phyloP scores from a whole-genome alignment of 2,888 invertebrate species.

The Oxyscelio sp. region DNA sequence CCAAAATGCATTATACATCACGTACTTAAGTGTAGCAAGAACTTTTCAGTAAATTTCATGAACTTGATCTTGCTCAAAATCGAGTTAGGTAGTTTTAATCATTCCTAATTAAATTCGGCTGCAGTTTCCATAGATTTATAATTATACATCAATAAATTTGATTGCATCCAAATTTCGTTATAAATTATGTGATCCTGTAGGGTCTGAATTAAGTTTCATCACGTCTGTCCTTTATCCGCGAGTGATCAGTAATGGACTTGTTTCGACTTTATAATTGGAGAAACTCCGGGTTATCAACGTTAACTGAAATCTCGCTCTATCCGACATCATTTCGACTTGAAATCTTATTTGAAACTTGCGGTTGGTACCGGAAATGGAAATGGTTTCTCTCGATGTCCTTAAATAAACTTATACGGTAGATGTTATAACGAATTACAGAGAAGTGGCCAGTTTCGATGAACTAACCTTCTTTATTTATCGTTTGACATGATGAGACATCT shows the following conservation, averaged over 20 bases:
- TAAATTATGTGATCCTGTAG: background rate
- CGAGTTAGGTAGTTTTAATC: background rate
- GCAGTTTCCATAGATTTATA: background rate
- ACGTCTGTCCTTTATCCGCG: background rate
- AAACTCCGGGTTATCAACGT: constrained; percentile 9
- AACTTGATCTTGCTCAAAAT: too few species aligned
- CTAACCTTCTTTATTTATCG: too few species aligned
- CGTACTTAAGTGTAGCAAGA: too few species aligned
- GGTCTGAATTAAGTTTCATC: background rate
- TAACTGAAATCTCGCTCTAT: constrained; percentile 12
- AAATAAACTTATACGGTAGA: constrained; percentile 14
- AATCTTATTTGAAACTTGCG: constrained; percentile 14
- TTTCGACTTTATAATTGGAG: constrained; percentile 26
- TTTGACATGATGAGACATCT: background rate
- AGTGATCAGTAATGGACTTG: constrained; percentile 13
- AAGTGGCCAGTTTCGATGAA: too few species aligned
- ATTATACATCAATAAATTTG: background rate
- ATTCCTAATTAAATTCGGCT: background rate
- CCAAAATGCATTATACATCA: too few species aligned
- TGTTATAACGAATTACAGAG: constrained; percentile 34
- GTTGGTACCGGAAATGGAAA: constrained; percentile 31
- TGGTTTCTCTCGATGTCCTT: constrained; percentile 8
- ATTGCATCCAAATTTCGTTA: background rate
- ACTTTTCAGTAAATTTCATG: too few species aligned
- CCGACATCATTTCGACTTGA: background rate